Percentiles rank a stretch among this genome's conserved stretches.
phyloP scores from a whole-genome alignment of 1,140 invertebrate genomes.

The Brachionus rotundiformis region DNA sequence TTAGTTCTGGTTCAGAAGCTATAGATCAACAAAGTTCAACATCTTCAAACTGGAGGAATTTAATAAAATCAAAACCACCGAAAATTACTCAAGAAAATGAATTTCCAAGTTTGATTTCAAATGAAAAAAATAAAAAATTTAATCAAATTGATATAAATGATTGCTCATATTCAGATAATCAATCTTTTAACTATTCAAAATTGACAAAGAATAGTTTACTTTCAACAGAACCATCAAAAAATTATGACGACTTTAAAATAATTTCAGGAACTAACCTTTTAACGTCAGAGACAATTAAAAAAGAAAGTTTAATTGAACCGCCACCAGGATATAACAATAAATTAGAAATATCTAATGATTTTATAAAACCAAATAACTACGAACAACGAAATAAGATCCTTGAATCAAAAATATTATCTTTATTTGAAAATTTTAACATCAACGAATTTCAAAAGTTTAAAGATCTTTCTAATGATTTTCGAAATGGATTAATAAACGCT shows the following conservation, averaged over 20 bases:
- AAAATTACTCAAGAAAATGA: not conserved
- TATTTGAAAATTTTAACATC: not conserved
- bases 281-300: not conserved
- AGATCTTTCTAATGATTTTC: slow-evolving; percentile 1
- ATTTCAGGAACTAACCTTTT: no score
- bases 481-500: not conserved
- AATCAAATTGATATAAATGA: no score
- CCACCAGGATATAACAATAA: not conserved
- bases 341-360: not conserved
- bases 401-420: not conserved
- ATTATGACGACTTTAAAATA: no score
- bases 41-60: not conserved
- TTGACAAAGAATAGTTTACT: no score
- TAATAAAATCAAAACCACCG: not conserved
- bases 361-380: slow-evolving; percentile 26
- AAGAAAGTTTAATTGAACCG: not conserved
- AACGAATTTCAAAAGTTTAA: slow-evolving; percentile 46
- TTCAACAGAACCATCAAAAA: no score
- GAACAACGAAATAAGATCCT: slow-evolving; percentile 17
- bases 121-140: not conserved
- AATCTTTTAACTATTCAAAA: no score
- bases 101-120: not conserved
- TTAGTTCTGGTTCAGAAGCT: not conserved
- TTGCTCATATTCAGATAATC: no score
- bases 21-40: not conserved